Evolutionary conservation across 2,888 invertebrate genomes (phyloP), one percentile per base, ranked within the genome.

Genomic region (Mycogona germanica): DNA sequence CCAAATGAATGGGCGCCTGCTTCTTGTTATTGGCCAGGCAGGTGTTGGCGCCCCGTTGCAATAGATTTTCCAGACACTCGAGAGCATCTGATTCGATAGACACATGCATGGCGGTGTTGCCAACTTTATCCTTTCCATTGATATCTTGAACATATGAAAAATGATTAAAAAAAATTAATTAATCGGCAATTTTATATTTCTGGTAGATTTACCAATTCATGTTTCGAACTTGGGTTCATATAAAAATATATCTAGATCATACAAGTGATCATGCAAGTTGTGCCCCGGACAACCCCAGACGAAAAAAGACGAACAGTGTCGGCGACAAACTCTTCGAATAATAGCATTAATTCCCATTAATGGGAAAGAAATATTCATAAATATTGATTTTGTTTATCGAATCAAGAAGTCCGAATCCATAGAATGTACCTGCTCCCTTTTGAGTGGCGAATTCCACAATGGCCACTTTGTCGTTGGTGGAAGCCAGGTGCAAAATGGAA

Each of bases 31-130:
- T 89, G 42, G 84, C 69, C 21, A 82, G 70, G 51, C 75, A 73
- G 0, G 84, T 79, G 54, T 81, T 75, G 1, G 84, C 85, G 12
- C 77, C 76, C 55, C 85, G 84, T 49, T 37, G 35, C 25, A 49
- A 37, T 4, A 49, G 25, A 5, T 21, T 32, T n/a, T 37, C 37
- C 23, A 49, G 7, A 14, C 37, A 37, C 25, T 81, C 81, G 37
- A 80, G 67, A 2, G 86, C 76, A 61, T 81, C 81, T 60, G 76
- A 76, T 65, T 84, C 83, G 1, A 87, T 82, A 0, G 87, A 87
- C 19, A 83, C 70, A 65, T 89, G 89, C 0, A 91, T 72, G 0
- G 88, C 83, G 0, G 87, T 88, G 67, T 87, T 85, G 0, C 86
- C 86, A 25, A 73, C 75, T 61, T 78, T 78, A 66, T 87, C 86